Evolutionary conservation across 2,113 vertebrate species (phyloP).

Genomic region (Chamaea fasciata): DNA sequence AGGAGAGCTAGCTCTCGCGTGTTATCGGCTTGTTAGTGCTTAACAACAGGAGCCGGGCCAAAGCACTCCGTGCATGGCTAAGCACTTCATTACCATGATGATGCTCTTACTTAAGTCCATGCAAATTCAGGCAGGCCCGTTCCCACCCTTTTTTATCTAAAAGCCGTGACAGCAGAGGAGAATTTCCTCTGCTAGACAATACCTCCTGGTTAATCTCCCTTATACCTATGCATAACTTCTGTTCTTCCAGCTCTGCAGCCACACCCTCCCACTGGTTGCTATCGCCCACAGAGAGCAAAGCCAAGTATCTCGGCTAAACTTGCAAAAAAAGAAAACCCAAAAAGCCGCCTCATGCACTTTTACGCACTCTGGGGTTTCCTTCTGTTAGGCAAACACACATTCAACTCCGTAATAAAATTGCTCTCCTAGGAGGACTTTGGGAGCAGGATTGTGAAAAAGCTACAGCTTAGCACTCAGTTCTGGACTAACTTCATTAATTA

Average conservation of each 20-base stretch:
- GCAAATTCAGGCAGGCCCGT: constrained; percentile 38
- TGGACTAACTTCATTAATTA: not conserved
- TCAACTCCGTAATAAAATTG: not conserved
- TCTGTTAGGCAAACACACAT: not conserved
- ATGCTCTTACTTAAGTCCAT: constrained; percentile 17
- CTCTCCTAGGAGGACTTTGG: not conserved
- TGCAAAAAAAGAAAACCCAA: not conserved
- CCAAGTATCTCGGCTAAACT: not conserved
- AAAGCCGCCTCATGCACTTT: not conserved
- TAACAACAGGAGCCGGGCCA: not conserved
- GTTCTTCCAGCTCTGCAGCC: not conserved
- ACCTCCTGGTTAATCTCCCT: not conserved
- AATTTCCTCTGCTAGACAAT: not conserved
- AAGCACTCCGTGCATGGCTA: not conserved
- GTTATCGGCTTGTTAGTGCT: not conserved
- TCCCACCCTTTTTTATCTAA: constrained; percentile 48
- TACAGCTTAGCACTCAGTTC: not conserved
- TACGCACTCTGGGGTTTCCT: not conserved
- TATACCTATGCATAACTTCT: not conserved
- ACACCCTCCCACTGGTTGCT: not conserved
- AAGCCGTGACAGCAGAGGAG: not conserved
- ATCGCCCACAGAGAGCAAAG: not conserved
- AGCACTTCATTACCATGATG: constrained; percentile 3
- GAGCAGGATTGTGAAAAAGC: not conserved
- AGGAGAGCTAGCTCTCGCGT: not conserved